Conservation (phyloP, 1,140 invertebrate genomes). For the Globodera rostochiensis region DNA sequence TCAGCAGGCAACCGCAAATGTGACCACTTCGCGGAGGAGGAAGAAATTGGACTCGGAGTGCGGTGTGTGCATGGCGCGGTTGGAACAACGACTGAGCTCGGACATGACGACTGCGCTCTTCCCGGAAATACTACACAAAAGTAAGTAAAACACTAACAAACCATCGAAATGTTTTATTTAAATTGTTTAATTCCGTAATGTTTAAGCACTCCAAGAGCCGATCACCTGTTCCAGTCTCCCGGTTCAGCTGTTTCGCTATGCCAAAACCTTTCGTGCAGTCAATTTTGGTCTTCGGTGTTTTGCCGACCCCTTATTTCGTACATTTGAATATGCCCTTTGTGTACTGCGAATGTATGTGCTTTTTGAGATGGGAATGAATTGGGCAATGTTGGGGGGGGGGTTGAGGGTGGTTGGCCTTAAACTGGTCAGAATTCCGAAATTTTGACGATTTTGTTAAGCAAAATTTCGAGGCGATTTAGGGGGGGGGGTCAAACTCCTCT, state of each 20-base stretch:
- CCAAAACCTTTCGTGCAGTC: conserved; percentile 47
- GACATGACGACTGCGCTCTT: conserved; percentile 42
- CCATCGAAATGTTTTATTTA: conserved; percentile 16
- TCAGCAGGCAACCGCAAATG: conserved; percentile 15
- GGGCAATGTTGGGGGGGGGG: too few relatives aligned
- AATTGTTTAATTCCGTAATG: not conserved
- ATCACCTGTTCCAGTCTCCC: conserved; percentile 31
- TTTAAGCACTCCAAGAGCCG: conserved; percentile 50
- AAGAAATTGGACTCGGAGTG: conserved; percentile 55
- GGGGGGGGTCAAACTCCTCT: too few relatives aligned
- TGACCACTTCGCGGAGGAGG: not conserved
- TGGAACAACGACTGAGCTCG: conserved; percentile 36
- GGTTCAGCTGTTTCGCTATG: conserved; percentile 44
- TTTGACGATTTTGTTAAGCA: not conserved
- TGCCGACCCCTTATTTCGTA: conserved; percentile 37
- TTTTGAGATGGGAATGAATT: too few relatives aligned
- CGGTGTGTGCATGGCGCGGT: conserved; percentile 53
- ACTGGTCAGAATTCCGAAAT: not conserved
- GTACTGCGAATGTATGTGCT: conserved; percentile 48
- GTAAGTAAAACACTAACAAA: conserved; percentile 32
- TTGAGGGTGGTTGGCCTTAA: too few relatives aligned
- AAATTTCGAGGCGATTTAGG: not conserved
- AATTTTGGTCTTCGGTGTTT: conserved; percentile 37
- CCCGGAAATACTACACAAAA: conserved; percentile 45
- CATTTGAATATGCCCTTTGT: conserved; percentile 47